Evolutionary conservation across 2,888 invertebrate genomes (phyloP), one percentile per base, ranked within the genome.

Genomic region (Anticlea derivata): DNA sequence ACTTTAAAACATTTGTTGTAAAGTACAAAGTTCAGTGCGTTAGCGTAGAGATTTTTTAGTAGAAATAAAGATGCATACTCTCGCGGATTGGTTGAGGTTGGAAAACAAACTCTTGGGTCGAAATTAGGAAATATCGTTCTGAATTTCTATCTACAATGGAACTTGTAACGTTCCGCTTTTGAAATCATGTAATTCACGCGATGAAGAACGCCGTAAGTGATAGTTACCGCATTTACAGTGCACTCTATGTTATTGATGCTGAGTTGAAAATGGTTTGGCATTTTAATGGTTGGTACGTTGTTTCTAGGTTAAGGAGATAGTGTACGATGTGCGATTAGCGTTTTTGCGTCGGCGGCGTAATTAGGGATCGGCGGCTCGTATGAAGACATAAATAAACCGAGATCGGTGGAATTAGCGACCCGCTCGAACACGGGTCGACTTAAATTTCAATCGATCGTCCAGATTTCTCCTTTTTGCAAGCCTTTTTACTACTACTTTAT

Each of bases 331-430:
- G 76, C 86, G 89, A 89, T 90, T 88, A 87, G 84, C 79, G 88
- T 90, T 90, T 90, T 90, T 90, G 87, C 83, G 72, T 73, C 73
- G 68, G 72, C 74, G 63, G 70, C 79, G 84, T 90, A 90, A 90
- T 90, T 90, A 89, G 86, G 86, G 80, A 76, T 88, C 88, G 87
- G 85, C 88, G 88, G 86, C 80, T 68, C 73, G 85, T 89, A 90
- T 90, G 88, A 88, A 89, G 90, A 89, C 89, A 88, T 90, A 90
- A 89, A 89, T 89, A 87, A 90, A 86, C 76, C 63, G 80, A 73
- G 80, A 76, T 76, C 76, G 69, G 65, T 69, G 75, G 83, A 86
- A 83, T 86, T 83, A 85, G 86, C 82, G 70, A 69, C 68, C 65
- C 55, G 67, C 69, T 68, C 63, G 58, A 70, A 67, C 74, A 70